Base-by-base conservation (phyloP, 2,113 vertebrate species). In the Lichenostomus cassidix region DNA sequence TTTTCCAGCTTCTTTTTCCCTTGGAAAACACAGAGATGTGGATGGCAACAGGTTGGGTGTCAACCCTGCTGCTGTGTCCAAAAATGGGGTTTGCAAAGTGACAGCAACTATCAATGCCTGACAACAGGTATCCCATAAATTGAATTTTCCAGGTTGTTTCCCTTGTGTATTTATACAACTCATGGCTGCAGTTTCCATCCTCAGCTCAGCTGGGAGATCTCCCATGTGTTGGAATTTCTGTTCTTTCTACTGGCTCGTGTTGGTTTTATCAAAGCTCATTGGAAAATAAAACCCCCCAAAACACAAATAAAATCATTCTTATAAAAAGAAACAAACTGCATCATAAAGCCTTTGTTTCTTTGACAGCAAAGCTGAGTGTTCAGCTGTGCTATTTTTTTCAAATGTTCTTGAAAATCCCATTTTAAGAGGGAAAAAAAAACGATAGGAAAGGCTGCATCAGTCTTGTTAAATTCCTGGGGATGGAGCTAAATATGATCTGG, bases 381-480 rank as follows among this genome's bases (percentile, higher is more conserved):
- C 24, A 85, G 65, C 65, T 23, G 53, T 76, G 42, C 70, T 89
- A 91, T 46, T 44, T 46, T 84, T 84, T 85, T 1, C 9, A 50
- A 50, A 10, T 62, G 46, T 67, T 90, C 84, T 89, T 90, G 67
- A 76, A 95, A 92, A 75, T 55, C 79, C 47, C 1, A 6, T 83
- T 96, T 95, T 92, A 53, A 92, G 74, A 63, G 44, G 71, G n/a
- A n/a, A 11, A 85, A 94, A 88, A 92, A 82, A 89, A 81, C 15
- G 22, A 33, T 70, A 47, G 65, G 91, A 53, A 91, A 65, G 74
- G 73, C 85, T 90, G 68, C 50, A 83, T 94, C 81, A 91, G 94
- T 97, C 94, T 71, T 83, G 91, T 83, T 92, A 91, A 85, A 95
- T 96, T 95, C 93, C 93, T 83, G 71, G 70, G 67, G 77, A 88